Percentiles rank a stretch among this genome's conserved stretches.
Evolutionary conservation across 2,888 invertebrate species (phyloP).

Genomic region (Stenodera caucasica): DNA sequence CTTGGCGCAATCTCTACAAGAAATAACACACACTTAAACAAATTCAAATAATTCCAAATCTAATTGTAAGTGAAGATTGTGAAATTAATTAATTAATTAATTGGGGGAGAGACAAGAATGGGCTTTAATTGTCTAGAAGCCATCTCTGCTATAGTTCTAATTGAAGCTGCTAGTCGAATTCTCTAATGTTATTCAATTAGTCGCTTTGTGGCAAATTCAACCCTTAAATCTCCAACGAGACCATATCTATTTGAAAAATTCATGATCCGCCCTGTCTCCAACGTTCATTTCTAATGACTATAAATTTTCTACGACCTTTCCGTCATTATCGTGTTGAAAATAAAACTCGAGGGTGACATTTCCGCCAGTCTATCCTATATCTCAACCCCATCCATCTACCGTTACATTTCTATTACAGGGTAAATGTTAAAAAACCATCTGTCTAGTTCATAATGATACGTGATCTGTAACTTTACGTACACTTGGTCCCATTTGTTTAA

Average conservation of each 20-base stretch:
- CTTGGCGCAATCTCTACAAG: too few species aligned
- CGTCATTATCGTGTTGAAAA: constrained; percentile 37
- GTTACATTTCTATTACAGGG: constrained; percentile 31
- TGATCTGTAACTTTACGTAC: constrained; percentile 53
- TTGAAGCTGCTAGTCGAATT: too few species aligned
- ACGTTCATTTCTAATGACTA: constrained; percentile 34
- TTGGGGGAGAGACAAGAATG: too few species aligned
- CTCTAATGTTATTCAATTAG: constrained; percentile 51
- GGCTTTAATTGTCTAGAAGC: too few species aligned
- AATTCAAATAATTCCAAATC: too few species aligned
- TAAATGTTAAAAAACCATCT: constrained; percentile 51
- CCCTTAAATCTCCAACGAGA: too few species aligned
- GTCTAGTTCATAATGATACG: constrained; percentile 45
- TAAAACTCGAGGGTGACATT: constrained; percentile 51
- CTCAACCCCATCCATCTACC: background rate
- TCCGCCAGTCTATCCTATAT: constrained; percentile 22
- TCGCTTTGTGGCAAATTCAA: constrained; percentile 40
- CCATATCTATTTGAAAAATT: background rate
- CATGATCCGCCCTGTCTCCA: too few species aligned
- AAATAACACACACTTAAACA: too few species aligned
- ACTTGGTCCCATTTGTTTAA: constrained; percentile 48
- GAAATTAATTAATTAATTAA: too few species aligned
- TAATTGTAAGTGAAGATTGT: too few species aligned
- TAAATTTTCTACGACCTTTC: constrained; percentile 45
- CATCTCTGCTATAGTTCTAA: too few species aligned